phyloP scores from a whole-genome alignment of 2,113 vertebrate genomes.

The Tympanuchus pallidicinctus region DNA sequence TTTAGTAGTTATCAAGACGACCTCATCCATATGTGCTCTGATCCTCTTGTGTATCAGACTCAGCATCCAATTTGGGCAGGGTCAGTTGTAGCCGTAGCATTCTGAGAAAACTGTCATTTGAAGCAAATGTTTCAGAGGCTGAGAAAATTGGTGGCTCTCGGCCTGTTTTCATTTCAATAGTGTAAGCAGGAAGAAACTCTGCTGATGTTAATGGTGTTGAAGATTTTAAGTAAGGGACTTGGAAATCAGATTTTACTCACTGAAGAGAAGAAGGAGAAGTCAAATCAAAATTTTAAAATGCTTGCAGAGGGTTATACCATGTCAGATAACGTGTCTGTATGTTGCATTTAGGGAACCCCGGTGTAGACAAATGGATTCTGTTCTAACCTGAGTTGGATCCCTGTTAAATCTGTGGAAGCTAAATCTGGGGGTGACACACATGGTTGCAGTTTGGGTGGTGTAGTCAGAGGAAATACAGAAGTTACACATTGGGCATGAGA shows the following conservation, averaged over 20 bases:
- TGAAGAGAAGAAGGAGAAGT: neutral
- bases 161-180: neutral
- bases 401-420: neutral
- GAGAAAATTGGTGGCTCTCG: neutral
- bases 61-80: neutral
- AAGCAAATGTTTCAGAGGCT: neutral
- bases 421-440: neutral
- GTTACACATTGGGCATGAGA: neutral
- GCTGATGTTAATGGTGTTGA: too few species aligned
- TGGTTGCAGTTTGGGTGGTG: neutral
- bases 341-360: neutral
- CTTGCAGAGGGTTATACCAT: neutral
- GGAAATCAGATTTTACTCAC: neutral
- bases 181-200: neutral
- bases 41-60: constrained; percentile 8
- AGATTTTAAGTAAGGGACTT: neutral
- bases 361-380: neutral
- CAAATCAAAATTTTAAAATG: neutral
- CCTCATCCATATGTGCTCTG: constrained; percentile 10
- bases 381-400: neutral
- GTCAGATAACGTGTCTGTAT: neutral
- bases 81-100: neutral
- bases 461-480: neutral
- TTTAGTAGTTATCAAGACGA: neutral
- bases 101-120: neutral